Evolutionary conservation across 92 coral and sea anemone genomes (phyloP).

Genomic region (Epizoanthus ramosus): DNA sequence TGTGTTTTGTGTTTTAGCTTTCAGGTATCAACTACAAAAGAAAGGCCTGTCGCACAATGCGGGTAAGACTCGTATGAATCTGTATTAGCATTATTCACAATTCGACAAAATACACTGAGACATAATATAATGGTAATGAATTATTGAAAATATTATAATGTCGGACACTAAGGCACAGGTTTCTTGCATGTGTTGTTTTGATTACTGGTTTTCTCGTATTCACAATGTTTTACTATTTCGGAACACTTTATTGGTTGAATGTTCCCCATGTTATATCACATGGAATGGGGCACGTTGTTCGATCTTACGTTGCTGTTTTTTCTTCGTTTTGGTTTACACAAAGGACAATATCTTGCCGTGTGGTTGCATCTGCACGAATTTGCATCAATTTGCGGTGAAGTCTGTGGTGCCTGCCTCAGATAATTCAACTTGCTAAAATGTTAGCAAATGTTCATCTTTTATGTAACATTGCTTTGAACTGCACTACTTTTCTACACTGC

Average conservation of each 20-base stretch:
- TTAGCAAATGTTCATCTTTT: no score
- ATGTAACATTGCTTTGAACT: no score
- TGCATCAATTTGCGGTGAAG: not conserved
- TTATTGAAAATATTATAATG: not conserved
- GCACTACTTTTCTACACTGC: no score
- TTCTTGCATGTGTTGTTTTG: no score
- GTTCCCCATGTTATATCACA: no score
- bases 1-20: conserved; percentile 65
- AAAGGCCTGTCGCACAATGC: conserved; percentile 82
- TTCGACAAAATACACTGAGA: not conserved
- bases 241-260: not conserved
- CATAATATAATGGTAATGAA: not conserved
- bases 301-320: no score
- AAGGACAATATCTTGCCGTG: not conserved
- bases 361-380: not conserved
- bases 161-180: no score
- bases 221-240: no score
- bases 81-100: not conserved
- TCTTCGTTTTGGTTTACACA: conserved; percentile 3
- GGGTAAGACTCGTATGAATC: conserved; percentile 54
- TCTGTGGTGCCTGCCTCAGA: not conserved
- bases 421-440: no score
- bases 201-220: no score
- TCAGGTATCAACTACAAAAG: conserved; percentile 97
- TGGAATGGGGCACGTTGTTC: not conserved